These are phyloP conservation scores for Sinotaia quadrata DNA, from an alignment of 2,888 invertebrate genomes.

Conservation along the genomic window DNA sequence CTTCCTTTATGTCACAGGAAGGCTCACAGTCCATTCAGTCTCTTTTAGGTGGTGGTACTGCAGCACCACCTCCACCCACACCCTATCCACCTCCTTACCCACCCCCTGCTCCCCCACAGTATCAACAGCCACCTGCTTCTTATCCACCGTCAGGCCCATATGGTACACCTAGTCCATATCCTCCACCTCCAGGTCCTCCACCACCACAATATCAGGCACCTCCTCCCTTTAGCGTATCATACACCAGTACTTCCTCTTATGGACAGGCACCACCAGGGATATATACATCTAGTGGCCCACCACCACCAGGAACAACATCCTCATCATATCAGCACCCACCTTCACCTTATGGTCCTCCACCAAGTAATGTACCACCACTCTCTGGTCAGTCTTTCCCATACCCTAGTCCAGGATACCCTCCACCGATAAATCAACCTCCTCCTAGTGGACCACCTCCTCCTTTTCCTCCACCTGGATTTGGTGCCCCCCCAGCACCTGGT, in stretches of 20 bases:
- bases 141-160: slow-evolving; percentile 38
- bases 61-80: slow-evolving; percentile 31
- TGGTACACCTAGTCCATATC: slow-evolving; percentile 27
- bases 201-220: slow-evolving; percentile 38
- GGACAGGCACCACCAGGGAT: slow-evolving; percentile 22
- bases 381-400: slow-evolving; percentile 36
- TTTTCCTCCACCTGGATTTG: slow-evolving; percentile 36
- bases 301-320: slow-evolving; percentile 35
- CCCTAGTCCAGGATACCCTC: slow-evolving; percentile 30
- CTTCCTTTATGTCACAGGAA: slow-evolving; percentile 69
- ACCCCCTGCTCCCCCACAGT: slow-evolving; percentile 27
- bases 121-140: slow-evolving; percentile 40
- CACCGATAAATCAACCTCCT: slow-evolving; percentile 29
- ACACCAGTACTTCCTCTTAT: slow-evolving; percentile 33
- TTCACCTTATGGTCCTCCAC: slow-evolving; percentile 27
- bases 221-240: slow-evolving; percentile 36
- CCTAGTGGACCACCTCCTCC: slow-evolving; percentile 29
- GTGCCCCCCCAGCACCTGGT: slow-evolving; percentile 6
- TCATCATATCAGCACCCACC: slow-evolving; percentile 39
- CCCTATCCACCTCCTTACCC: slow-evolving; percentile 30
- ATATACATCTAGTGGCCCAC: slow-evolving; percentile 31
- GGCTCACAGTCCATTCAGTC: slow-evolving; percentile 67
- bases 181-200: slow-evolving; percentile 9
- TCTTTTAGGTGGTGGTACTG: slow-evolving; percentile 56
- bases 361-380: slow-evolving; percentile 24